These are phyloP conservation scores for Nemotelus nigrinus DNA, from an alignment of 2,888 invertebrate genomes.

Conservation along the genomic window DNA sequence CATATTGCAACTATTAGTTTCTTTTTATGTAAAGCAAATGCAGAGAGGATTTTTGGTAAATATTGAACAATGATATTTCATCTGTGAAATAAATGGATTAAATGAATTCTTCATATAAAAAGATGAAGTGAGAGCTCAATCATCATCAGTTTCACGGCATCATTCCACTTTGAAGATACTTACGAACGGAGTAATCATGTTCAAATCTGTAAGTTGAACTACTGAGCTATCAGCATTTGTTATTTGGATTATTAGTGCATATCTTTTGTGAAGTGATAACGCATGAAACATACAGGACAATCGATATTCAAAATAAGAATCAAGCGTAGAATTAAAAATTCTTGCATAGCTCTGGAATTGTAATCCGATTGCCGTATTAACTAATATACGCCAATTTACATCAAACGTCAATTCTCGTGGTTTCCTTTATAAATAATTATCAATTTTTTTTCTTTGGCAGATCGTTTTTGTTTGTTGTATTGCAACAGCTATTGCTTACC, in stretches of 20 bases:
- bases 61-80: constrained; percentile 4
- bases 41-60: background rate
- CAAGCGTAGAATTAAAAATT: no score
- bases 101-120: constrained; percentile 25
- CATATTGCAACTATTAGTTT: no score
- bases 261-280: no score
- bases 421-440: no score
- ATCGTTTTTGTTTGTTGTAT: background rate
- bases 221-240: background rate
- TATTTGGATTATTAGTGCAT: no score
- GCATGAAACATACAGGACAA: no score
- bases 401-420: no score
- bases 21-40: constrained; percentile 16
- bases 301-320: no score
- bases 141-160: constrained; percentile 18
- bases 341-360: no score
- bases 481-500: constrained; percentile 1
- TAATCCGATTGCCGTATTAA: no score
- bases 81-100: constrained; percentile 24
- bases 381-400: no score
- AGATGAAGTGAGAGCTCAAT: background rate
- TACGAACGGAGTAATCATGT: constrained; percentile 19
- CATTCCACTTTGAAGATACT: constrained; percentile 19
- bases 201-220: constrained; percentile 17
- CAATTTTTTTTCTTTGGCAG: background rate